These are phyloP conservation scores for Fregata magnificens DNA, from an alignment of 2,113 vertebrate genomes.

Conservation along the genomic window DNA sequence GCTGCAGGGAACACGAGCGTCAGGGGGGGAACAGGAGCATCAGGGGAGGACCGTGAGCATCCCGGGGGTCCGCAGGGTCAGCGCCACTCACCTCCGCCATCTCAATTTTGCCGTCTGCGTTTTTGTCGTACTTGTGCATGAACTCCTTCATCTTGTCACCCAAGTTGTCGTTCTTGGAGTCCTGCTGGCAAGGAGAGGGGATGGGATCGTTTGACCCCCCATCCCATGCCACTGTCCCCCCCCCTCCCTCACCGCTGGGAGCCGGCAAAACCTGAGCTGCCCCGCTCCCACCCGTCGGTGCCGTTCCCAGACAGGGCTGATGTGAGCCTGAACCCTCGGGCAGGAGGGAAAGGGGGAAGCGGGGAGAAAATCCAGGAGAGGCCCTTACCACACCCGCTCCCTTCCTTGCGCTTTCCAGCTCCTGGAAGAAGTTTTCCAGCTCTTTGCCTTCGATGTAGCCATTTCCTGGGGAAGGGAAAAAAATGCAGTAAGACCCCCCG, in stretches of 20 bases:
- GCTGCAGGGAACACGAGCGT: conserved; percentile 57
- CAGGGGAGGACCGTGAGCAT: fast-evolving
- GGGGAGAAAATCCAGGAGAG: not conserved
- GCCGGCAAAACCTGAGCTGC: not conserved
- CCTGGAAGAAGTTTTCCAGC: conserved; percentile 95
- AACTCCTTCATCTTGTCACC: conserved; percentile 96
- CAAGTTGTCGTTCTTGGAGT: conserved; percentile 83
- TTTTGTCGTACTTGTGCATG: conserved; percentile 97
- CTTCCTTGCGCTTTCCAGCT: conserved; percentile 90
- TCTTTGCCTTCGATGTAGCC: conserved; percentile 98
- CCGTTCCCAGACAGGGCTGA: not conserved
- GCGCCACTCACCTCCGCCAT: conserved; percentile 89
- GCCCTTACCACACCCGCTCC: conserved; percentile 91
- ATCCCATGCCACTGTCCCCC: fast-evolving
- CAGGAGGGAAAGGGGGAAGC: not conserved
- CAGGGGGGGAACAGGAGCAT: fast-evolving
- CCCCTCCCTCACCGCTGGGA: not conserved
- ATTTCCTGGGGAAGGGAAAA: conserved; percentile 80
- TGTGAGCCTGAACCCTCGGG: not conserved
- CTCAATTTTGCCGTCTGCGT: conserved; percentile 93
- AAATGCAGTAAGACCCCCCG: not conserved
- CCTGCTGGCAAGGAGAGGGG: conserved; percentile 62
- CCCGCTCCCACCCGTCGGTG: not conserved
- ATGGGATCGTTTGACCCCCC: not conserved
- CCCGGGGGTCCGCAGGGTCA: fast-evolving